Base-by-base conservation (phyloP, 2,888 invertebrate species). In the Andrena chrysosceles region DNA sequence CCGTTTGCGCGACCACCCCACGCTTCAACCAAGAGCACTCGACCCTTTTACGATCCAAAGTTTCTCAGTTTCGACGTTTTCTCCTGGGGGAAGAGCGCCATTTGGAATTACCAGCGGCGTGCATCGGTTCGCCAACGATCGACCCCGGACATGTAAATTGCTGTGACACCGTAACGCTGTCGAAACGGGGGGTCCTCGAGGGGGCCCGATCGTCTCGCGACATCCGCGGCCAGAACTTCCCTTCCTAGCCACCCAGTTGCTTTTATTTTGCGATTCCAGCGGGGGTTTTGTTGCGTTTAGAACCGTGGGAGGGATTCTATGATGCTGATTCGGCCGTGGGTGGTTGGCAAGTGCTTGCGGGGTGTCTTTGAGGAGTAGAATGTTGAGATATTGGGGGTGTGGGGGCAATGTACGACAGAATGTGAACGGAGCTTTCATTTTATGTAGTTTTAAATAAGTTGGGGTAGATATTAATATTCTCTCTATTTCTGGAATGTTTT, bases 41-140 rank as follows among this genome's bases (percentile, higher is more conserved):
- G 88, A 88, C 87, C 87, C 91, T 90, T 91, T 92, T 92, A 92
- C 91, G 91, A 91, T 84, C 88, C 74, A 91, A 42, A 92, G 89
- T 92, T 92, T 89, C 90, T 85, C 89, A 89, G 88, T 88, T 87
- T 87, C 84, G 77, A 85, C 75, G 68, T 84, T 88, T 77, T 77
- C 71, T 75, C 77, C 52, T 54, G 26, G 54, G 23, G 77, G 64
- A 59, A 77, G 67, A 75, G 69, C 73, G 66, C 67, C 87, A 84
- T 84, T 87, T 87, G 78, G 74, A 56, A 84, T 84, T 77, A 76
- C 77, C 75, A 64, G 42, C 59, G 64, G 81, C 80, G 77, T 60
- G 79, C 76, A 79, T 79, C 56, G 78, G 67, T 72, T 74, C 77
- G 35, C 72, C 66, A 69, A 75, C 64, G 59, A 74, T 42, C 42